Evolutionary conservation across 2,113 vertebrate genomes (phyloP).

Genomic region (Lepisosteus osseus): DNA sequence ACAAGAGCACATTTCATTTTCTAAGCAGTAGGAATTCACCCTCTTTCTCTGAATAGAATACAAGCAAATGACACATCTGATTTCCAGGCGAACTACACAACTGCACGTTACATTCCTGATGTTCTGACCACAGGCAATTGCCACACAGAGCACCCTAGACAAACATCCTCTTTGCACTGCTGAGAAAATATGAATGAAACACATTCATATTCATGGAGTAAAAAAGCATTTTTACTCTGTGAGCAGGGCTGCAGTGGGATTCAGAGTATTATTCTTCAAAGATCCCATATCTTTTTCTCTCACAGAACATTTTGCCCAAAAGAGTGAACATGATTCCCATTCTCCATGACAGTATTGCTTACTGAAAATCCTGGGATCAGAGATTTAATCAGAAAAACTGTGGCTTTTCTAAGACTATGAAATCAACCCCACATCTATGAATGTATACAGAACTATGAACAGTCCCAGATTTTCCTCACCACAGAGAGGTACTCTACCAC

Average conservation of each 20-base stretch:
- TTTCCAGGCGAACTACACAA: too few species aligned
- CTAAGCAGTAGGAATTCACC: too few species aligned
- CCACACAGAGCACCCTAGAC: neutral
- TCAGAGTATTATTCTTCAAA: neutral
- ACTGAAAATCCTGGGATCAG: neutral
- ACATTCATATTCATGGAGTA: too few species aligned
- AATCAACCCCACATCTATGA: too few species aligned
- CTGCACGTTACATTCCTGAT: neutral
- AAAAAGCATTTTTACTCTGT: conserved; percentile 1
- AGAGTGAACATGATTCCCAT: neutral
- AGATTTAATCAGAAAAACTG: neutral
- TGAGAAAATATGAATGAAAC: conserved; percentile 14
- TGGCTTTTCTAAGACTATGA: too few species aligned
- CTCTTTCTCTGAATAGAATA: too few species aligned
- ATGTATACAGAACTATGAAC: too few species aligned
- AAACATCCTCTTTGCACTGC: neutral
- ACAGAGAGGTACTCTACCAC: neutral
- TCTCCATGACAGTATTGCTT: neutral
- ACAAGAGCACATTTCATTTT: too few species aligned
- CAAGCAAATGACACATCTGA: too few species aligned
- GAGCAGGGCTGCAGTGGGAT: neutral
- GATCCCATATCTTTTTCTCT: neutral
- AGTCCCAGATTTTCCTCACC: too few species aligned
- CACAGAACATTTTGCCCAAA: neutral
- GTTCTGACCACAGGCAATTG: neutral